Percentiles rank a stretch among this genome's conserved stretches.
Evolutionary conservation across 92 coral and sea anemone species (phyloP).

Genomic region (Palythoa heliodiscus): DNA sequence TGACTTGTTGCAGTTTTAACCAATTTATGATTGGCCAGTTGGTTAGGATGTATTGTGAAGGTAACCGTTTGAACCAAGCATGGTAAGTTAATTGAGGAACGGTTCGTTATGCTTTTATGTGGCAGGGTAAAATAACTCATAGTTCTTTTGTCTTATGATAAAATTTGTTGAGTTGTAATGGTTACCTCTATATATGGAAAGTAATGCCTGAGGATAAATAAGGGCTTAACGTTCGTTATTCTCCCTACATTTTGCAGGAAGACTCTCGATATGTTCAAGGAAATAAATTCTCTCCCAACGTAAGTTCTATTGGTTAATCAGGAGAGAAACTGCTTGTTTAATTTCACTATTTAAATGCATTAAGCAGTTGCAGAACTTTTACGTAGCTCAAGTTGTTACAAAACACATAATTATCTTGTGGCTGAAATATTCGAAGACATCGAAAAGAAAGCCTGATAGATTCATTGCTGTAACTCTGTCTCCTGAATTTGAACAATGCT

Average conservation of each 20-base stretch:
- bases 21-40: constrained; percentile 69
- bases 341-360: too few species aligned
- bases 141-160: too few species aligned
- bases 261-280: constrained; percentile 72
- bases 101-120: too few species aligned
- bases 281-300: constrained; percentile 70
- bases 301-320: constrained; percentile 43
- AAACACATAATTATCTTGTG: not conserved
- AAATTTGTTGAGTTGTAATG: too few species aligned
- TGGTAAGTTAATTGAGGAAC: constrained; percentile 62
- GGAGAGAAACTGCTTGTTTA: too few species aligned
- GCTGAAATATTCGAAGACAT: too few species aligned
- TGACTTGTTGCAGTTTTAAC: constrained; percentile 56
- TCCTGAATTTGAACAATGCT: not conserved
- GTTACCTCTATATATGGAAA: not conserved
- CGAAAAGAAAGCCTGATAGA: too few species aligned
- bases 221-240: not conserved
- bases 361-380: not conserved
- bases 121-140: too few species aligned
- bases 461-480: not conserved
- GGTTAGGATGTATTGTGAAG: constrained; percentile 77
- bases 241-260: constrained; percentile 60
- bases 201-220: too few species aligned
- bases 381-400: not conserved
- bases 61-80: constrained; percentile 75